Evolutionary conservation across 2,113 vertebrate species (phyloP).

Genomic region (Loxodonta africana): DNA sequence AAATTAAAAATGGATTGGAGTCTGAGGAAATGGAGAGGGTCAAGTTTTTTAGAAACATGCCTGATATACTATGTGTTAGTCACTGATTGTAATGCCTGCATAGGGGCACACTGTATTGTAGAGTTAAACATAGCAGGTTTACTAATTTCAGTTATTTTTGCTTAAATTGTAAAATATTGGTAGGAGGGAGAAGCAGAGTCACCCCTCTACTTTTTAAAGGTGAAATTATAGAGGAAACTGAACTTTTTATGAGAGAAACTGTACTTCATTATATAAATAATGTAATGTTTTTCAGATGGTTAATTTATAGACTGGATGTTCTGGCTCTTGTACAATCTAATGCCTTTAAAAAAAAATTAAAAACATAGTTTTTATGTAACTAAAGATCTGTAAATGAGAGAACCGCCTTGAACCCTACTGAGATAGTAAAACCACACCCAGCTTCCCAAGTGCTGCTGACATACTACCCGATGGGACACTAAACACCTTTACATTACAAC

Average conservation of each 20-base stretch:
- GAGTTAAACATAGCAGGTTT: not conserved
- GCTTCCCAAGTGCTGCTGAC: not conserved
- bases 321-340: not conserved
- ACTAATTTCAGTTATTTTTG: not conserved
- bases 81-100: not conserved
- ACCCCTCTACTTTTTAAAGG: not conserved
- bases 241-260: not conserved
- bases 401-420: not conserved
- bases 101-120: not conserved
- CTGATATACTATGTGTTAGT: not conserved
- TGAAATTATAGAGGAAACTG: conserved; percentile 14
- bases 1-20: not conserved
- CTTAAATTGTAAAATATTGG: conserved; percentile 9
- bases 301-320: not conserved
- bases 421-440: not conserved
- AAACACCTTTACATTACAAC: not conserved
- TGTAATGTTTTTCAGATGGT: not conserved
- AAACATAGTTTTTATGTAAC: not conserved
- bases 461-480: not conserved
- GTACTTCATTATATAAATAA: not conserved
- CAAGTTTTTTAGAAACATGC: not conserved
- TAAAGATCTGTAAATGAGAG: not conserved
- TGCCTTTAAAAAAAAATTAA: not conserved
- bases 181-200: not conserved
- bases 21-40: not conserved